Conservation (phyloP, 2,113 vertebrate genomes). For the Psittacara wagleri region DNA sequence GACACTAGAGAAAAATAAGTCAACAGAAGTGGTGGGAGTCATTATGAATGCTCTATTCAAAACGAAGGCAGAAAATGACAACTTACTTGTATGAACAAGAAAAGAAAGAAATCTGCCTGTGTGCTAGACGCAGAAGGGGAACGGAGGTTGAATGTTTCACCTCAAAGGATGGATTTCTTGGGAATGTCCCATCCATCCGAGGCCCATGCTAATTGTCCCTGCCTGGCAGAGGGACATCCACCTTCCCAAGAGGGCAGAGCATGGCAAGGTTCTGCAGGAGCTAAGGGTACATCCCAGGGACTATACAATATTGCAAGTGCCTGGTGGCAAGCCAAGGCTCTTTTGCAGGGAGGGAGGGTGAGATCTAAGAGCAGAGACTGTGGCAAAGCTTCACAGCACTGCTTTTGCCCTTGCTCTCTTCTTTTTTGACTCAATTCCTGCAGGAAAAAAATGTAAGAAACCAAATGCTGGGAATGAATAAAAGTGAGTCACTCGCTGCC, state of each 20-base stretch:
- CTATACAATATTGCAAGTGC: not conserved
- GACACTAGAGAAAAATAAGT: not conserved
- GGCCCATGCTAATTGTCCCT: not conserved
- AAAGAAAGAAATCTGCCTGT: not conserved
- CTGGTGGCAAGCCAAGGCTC: not conserved
- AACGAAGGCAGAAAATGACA: not conserved
- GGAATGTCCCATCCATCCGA: not conserved
- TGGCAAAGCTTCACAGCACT: not conserved
- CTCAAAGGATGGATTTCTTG: not conserved
- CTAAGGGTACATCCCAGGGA: too few species aligned
- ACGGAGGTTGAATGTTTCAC: not conserved
- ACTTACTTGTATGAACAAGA: not conserved
- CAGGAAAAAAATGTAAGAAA: not conserved
- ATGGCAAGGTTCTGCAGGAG: not conserved
- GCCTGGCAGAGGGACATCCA: not conserved
- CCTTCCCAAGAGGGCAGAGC: not conserved
- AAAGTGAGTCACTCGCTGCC: accelerated
- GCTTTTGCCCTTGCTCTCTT: not conserved
- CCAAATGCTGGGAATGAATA: not conserved
- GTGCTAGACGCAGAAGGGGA: not conserved
- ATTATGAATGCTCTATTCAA: not conserved
- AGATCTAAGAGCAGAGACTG: not conserved
- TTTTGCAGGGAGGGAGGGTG: not conserved
- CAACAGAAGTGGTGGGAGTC: not conserved
- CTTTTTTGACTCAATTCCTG: not conserved